A percentile compares a stretch with the other conserved stretches of the same genome.
Evolutionary conservation across 23 tunicate species (phyloP).

Genomic region (Trididemnum miniatum): DNA sequence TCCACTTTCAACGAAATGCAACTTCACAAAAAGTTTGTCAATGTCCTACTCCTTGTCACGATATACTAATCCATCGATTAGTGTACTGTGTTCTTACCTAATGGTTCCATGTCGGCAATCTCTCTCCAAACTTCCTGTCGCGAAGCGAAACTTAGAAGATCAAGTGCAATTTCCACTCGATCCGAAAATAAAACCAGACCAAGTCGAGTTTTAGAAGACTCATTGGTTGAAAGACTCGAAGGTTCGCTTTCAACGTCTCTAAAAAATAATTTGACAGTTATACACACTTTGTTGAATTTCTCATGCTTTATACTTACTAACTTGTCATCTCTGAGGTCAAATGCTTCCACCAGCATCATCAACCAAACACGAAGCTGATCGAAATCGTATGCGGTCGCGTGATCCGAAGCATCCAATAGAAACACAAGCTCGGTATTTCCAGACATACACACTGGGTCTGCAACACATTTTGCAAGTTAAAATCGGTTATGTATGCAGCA

Average conservation of each 20-base stretch:
- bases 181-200: conserved; percentile 7
- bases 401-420: conserved; percentile 56
- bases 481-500: too few species aligned
- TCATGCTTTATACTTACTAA: too few species aligned
- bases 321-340: too few species aligned
- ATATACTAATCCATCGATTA: too few species aligned
- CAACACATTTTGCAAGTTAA: too few species aligned
- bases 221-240: background rate
- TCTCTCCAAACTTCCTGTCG: background rate
- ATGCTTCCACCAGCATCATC: conserved; percentile 57
- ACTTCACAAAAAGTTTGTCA: too few species aligned
- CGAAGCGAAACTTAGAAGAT: background rate
- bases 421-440: conserved; percentile 77
- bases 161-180: background rate
- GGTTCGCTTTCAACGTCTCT: too few species aligned
- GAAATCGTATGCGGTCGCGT: conserved; percentile 40
- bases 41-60: too few species aligned
- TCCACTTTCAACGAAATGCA: too few species aligned
- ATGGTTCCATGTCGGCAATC: background rate
- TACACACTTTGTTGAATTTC: background rate
- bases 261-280: background rate
- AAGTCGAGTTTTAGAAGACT: background rate
- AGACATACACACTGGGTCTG: conserved; percentile 78
- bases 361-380: conserved; percentile 59
- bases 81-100: too few species aligned